Percentiles rank a stretch among this genome's conserved stretches.
Evolutionary conservation across 2,113 vertebrate genomes (phyloP).

Genomic region (Ancistrus triradiatus): DNA sequence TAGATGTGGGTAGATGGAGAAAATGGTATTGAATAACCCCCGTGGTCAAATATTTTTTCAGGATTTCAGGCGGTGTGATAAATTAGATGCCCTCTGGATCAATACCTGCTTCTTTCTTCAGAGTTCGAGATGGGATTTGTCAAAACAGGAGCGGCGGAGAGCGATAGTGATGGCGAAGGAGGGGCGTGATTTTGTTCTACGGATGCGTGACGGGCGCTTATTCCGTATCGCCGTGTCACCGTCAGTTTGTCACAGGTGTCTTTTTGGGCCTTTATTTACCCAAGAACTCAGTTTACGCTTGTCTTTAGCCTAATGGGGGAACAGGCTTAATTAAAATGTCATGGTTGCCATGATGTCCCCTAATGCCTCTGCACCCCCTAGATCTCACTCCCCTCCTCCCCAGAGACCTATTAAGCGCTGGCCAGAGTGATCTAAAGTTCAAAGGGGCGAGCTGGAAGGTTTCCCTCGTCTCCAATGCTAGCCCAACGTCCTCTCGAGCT

Average conservation of each 20-base stretch:
- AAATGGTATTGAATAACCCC: constrained; percentile 72
- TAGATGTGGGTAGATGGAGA: constrained; percentile 61
- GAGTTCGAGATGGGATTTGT: constrained; percentile 68
- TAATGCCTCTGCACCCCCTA: constrained; percentile 54
- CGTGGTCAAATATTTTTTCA: constrained; percentile 66
- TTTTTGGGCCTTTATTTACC: too few species aligned
- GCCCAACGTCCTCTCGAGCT: constrained; percentile 69
- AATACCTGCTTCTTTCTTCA: constrained; percentile 63
- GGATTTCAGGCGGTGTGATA: constrained; percentile 66
- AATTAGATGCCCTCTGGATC: constrained; percentile 69
- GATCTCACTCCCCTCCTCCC: constrained; percentile 69
- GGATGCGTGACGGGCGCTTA: not conserved
- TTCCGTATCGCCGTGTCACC: constrained; percentile 7
- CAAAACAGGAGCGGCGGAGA: constrained; percentile 56
- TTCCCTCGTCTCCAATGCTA: constrained; percentile 55
- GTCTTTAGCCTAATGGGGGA: constrained; percentile 53
- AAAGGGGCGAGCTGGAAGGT: constrained; percentile 74
- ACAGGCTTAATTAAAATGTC: constrained; percentile 81
- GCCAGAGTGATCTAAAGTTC: constrained; percentile 76
- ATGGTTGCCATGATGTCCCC: constrained; percentile 74
- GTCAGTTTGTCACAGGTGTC: constrained; percentile 35
- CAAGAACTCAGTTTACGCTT: constrained; percentile 56
- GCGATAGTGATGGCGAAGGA: constrained; percentile 31
- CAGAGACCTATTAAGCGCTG: constrained; percentile 73
- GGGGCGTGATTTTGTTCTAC: too few species aligned